phyloP scores from a whole-genome alignment of 1,140 invertebrate species.

The Hylaeus volcanicus region DNA sequence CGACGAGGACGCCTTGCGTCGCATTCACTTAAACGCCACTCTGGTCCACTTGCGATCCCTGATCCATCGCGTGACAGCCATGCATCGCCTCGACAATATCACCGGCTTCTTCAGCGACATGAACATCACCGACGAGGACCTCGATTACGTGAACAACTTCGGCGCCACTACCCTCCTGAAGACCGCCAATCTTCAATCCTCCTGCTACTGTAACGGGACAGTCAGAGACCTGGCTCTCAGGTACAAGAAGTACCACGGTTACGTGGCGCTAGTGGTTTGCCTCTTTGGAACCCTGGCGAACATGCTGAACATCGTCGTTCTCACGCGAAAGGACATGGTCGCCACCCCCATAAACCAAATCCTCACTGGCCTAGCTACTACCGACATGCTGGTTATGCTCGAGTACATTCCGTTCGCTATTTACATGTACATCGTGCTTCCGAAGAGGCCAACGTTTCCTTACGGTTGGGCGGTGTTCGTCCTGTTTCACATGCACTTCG shows the following conservation, averaged over 20 bases:
- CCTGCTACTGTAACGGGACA: conserved; percentile 60
- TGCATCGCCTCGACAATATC: conserved; percentile 56
- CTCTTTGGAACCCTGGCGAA: conserved; percentile 94
- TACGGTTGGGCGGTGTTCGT: conserved; percentile 87
- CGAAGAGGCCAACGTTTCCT: conserved; percentile 82
- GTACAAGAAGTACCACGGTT: conserved; percentile 82
- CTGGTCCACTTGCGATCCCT: background rate
- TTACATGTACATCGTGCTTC: conserved; percentile 86
- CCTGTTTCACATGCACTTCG: conserved; percentile 90
- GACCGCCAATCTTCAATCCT: background rate
- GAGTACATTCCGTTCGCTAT: conserved; percentile 92
- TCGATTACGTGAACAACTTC: conserved; percentile 67
- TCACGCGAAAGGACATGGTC: conserved; percentile 91
- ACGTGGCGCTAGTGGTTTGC: conserved; percentile 88
- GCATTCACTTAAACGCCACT: conserved; percentile 14
- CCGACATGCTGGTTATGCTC: conserved; percentile 93
- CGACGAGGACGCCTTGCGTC: background rate
- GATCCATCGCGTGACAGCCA: conserved; percentile 6
- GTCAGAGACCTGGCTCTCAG: conserved; percentile 55
- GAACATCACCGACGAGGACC: conserved; percentile 72
- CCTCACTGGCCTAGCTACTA: conserved; percentile 89
- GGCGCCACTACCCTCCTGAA: background rate
- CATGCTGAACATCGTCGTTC: conserved; percentile 92
- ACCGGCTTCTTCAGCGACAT: conserved; percentile 57
- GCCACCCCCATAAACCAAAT: conserved; percentile 91